Evolutionary conservation across 2,113 vertebrate genomes (phyloP).

Genomic region (Indicator indicator): DNA sequence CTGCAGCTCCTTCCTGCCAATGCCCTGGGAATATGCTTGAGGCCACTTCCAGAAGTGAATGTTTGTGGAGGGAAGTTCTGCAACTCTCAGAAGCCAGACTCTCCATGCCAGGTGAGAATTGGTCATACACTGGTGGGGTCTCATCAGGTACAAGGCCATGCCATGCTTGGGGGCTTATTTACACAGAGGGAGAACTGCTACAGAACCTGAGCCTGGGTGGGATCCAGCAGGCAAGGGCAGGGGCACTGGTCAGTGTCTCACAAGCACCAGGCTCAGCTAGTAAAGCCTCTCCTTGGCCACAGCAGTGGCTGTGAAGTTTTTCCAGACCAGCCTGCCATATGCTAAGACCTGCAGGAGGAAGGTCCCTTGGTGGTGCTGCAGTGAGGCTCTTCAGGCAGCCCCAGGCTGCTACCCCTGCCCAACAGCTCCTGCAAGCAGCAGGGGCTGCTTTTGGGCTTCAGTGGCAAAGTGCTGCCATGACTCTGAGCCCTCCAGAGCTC

Average conservation of each 20-base stretch:
- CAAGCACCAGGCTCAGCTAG: background rate
- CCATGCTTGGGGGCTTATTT: conserved; percentile 36
- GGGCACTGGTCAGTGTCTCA: background rate
- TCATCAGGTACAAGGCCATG: conserved; percentile 48
- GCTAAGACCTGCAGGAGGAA: background rate
- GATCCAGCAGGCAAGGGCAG: background rate
- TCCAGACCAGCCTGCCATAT: background rate
- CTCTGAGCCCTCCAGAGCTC: background rate
- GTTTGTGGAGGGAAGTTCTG: background rate
- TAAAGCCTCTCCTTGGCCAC: background rate
- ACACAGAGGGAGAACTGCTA: conserved; percentile 29
- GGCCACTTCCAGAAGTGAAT: too few species aligned
- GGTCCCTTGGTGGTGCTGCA: background rate
- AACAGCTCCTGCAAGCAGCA: background rate
- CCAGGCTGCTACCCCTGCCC: background rate
- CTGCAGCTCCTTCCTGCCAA: conserved; percentile 36
- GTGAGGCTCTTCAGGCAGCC: background rate
- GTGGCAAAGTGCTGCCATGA: background rate
- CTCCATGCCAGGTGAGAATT: background rate
- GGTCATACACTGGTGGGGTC: background rate
- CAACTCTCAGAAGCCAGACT: conserved; percentile 29
- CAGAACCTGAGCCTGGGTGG: conserved; percentile 1
- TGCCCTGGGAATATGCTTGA: conserved; percentile 11
- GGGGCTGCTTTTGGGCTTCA: background rate
- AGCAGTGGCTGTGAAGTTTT: background rate